Conservation (phyloP, 2,888 invertebrate genomes). For the Crocallis elinguaria region DNA sequence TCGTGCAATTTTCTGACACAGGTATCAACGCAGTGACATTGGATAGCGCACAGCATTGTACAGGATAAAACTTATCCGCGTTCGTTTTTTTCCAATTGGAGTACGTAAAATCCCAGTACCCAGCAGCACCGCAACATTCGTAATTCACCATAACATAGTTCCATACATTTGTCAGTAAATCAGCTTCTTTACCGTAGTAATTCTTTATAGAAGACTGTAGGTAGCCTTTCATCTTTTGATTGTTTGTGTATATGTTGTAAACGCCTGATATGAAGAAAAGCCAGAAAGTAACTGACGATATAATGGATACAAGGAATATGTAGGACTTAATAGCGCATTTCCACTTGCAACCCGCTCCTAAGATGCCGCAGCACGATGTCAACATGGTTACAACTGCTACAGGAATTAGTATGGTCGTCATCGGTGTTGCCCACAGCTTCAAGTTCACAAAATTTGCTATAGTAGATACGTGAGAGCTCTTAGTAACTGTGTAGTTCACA, state of each 20-base stretch:
- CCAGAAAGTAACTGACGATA: slow-evolving; percentile 61
- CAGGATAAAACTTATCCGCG: slow-evolving; percentile 56
- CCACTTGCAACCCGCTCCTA: slow-evolving; percentile 70
- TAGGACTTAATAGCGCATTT: slow-evolving; percentile 74
- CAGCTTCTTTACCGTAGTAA: slow-evolving; percentile 67
- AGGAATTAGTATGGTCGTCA: slow-evolving; percentile 64
- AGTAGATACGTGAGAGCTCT: slow-evolving; percentile 55
- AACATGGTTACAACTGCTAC: slow-evolving; percentile 59
- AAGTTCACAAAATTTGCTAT: slow-evolving; percentile 68
- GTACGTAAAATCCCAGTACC: slow-evolving; percentile 60
- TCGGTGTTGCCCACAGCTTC: slow-evolving; percentile 65
- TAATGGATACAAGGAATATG: slow-evolving; percentile 61
- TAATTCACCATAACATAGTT: slow-evolving; percentile 68
- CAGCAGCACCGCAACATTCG: slow-evolving; percentile 69
- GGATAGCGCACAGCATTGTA: slow-evolving; percentile 65
- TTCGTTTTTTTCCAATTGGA: slow-evolving; percentile 63
- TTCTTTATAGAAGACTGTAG: slow-evolving; percentile 52
- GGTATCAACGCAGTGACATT: slow-evolving; percentile 57
- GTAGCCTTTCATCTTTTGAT: slow-evolving; percentile 51
- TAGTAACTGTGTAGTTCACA: slow-evolving; percentile 71
- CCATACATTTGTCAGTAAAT: slow-evolving; percentile 65
- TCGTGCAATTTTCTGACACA: slow-evolving; percentile 57
- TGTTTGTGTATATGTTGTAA: slow-evolving; percentile 68
- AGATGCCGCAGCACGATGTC: slow-evolving; percentile 73
- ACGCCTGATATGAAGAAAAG: slow-evolving; percentile 66